Base-by-base conservation (phyloP, 2,113 vertebrate species). In the Eubucco bourcierii region DNA sequence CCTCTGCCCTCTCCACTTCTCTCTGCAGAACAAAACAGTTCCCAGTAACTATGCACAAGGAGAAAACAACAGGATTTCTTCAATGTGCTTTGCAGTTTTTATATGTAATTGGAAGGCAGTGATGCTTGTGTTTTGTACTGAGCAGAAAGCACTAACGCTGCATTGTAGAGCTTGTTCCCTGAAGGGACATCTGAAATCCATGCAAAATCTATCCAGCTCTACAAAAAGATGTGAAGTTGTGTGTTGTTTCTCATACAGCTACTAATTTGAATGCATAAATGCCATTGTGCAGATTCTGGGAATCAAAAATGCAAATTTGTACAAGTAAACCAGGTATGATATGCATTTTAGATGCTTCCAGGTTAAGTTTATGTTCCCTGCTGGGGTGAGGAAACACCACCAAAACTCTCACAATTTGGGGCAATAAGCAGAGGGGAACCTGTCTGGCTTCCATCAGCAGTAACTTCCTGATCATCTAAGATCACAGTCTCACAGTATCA, bases 381-480 rank as follows among this genome's bases (percentile, higher is more conserved):
- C 0, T 56, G 24, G n/a, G 19, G 8, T 37, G 12, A 50, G 44
- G 41, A 93, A 33, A 16, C 28, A 91, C 39, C 2, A 1, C 58
- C 37, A 50, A 87, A 68, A 46, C 5, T 28, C 21, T 1, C 17
- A 19, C 1, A 3, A 3, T 50, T 68, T 20, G 7, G 23, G 0
- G 3, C 19, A 13, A 16, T 46, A 31, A 8, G 6, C 4, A 8
- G 15, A 37, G 15, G 10, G 12, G 5, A 29, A 3, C 7, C 19
- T 33, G 15, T 81, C n/a, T 58, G 39, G 8, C 63, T 86, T 13
- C 2, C 0, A 21, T 92, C 59, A 65, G 59, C 70, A 76, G 25
- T 81, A 84, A 37, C 59, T 79, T 78, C 13, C 70, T 89, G 78
- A 72, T 84, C 44, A 84, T 92, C 39, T 80, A 86, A 90, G 47